These are phyloP conservation scores for Taeniopygia guttata DNA, from an alignment of 2,797 vertebrate genomes.

Conservation along the genomic window DNA sequence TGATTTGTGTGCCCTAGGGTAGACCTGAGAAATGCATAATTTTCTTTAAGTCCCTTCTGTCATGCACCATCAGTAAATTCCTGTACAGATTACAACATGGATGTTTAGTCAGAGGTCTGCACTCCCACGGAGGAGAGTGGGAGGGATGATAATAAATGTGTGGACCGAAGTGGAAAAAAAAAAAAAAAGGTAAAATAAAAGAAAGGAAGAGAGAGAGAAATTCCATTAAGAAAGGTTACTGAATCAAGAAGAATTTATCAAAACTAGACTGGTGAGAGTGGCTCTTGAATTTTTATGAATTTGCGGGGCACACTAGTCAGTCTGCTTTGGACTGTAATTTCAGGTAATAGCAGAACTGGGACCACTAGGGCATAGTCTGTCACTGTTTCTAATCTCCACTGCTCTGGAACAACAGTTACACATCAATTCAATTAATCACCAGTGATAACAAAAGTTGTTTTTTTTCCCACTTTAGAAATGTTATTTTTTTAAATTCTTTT, in stretches of 20 bases:
- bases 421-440: conserved; percentile 54
- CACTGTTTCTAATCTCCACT: conserved; percentile 33
- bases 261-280: conserved; percentile 53
- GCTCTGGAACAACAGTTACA: conserved; percentile 7
- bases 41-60: conserved; percentile 71
- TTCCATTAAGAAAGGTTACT: conserved; percentile 70
- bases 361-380: conserved; percentile 17
- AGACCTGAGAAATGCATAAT: conserved; percentile 73
- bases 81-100: conserved; percentile 58
- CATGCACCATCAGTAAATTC: conserved; percentile 66
- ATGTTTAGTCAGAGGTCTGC: conserved; percentile 66
- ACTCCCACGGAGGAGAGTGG: conserved; percentile 10
- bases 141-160: conserved; percentile 51
- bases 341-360: conserved; percentile 48
- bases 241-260: conserved; percentile 75
- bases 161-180: conserved; percentile 27
- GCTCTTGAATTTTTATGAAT: conserved; percentile 61
- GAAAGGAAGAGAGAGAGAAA: conserved; percentile 56
- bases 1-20: conserved; percentile 78
- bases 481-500: not conserved
- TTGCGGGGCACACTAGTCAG: conserved; percentile 11
- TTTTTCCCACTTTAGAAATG: conserved; percentile 37
- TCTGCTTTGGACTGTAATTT: conserved; percentile 56
- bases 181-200: conserved; percentile 49
- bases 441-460: conserved; percentile 46